A percentile compares a stretch with the other conserved stretches of the same genome.
Evolutionary conservation across 2,797 vertebrate genomes (phyloP).

Genomic region (Pipistrellus pipistrellus): DNA sequence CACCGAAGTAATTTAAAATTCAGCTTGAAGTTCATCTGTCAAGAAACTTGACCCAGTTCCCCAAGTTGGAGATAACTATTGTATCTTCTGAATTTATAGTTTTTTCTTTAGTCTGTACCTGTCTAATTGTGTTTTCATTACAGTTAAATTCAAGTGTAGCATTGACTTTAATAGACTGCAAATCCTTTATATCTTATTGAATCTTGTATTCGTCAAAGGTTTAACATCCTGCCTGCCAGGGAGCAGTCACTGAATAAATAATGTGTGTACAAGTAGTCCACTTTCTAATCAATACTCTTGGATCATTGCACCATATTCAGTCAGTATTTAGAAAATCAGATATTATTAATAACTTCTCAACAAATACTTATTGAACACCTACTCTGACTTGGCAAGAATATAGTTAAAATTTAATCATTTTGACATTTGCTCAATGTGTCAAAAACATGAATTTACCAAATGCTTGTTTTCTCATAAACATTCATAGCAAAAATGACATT

Average conservation of each 20-base stretch:
- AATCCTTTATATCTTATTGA: neutral
- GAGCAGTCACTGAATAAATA: conserved; percentile 33
- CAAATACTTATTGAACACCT: conserved; percentile 28
- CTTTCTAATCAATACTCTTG: conserved; percentile 29
- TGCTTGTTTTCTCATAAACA: conserved; percentile 28
- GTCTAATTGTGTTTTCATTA: neutral
- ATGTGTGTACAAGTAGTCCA: neutral
- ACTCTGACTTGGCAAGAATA: neutral
- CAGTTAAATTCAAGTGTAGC: neutral
- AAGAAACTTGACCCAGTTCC: neutral
- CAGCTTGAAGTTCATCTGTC: neutral
- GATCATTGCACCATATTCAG: neutral
- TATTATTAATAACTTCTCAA: neutral
- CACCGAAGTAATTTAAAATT: neutral
- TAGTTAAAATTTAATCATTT: conserved; percentile 57
- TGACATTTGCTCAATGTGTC: conserved; percentile 9
- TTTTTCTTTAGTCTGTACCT: conserved; percentile 28
- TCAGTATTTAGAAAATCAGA: conserved; percentile 14
- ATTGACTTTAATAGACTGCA: neutral
- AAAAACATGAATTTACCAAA: conserved; percentile 43
- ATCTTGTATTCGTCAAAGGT: neutral
- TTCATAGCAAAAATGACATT: conserved; percentile 31
- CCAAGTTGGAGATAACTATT: neutral
- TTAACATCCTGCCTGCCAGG: neutral
- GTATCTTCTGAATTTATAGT: neutral